Base-by-base conservation (phyloP, 2,888 invertebrate genomes). In the Agrotis puta region DNA sequence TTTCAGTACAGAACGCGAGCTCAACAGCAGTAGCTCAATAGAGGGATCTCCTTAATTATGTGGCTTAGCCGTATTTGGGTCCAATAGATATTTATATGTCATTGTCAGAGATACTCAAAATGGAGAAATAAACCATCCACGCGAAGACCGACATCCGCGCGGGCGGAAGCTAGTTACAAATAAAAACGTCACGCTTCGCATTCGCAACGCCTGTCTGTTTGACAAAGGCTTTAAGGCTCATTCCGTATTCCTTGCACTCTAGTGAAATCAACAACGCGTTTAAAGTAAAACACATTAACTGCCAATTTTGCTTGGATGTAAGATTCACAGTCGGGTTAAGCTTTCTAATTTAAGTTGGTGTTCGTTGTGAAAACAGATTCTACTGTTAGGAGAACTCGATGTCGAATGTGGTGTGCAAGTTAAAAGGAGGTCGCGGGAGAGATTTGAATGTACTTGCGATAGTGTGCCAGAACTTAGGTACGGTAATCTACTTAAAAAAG, bases 281-380 rank as follows among this genome's bases (percentile, higher is more conserved):
- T 85, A 80, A 89, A 88, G 85, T 86, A 84, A 86, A 88, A 85
- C 83, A 90, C 89, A 89, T 88, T 91, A 89, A 89, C 89, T 88
- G 90, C 87, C 90, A 90, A 91, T 93, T 90, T 85, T 83, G 88
- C 87, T 88, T 85, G 86, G 88, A 89, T 90, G 89, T 89, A 87
- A 90, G 91, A 92, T 89, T 86, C 88, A 84, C 88, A 86, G 89
- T 86, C 79, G 92, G 91, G 90, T 89, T 92, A 92, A 93, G 93
- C 91, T 92, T 93, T 92, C 93, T 94, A 94, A 94, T 94, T 94
- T 94, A 94, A 94, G 92, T 94, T 94, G 88, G 93, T 90, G 90
- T 91, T 92, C 92, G 90, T 92, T 92, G 90, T 87, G 92, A 94
- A 94, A 94, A 93, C 94, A 94, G 92, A 94, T 92, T 93, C 92